phyloP scores from a whole-genome alignment of 2,797 vertebrate species.

The Varecia variegata region DNA sequence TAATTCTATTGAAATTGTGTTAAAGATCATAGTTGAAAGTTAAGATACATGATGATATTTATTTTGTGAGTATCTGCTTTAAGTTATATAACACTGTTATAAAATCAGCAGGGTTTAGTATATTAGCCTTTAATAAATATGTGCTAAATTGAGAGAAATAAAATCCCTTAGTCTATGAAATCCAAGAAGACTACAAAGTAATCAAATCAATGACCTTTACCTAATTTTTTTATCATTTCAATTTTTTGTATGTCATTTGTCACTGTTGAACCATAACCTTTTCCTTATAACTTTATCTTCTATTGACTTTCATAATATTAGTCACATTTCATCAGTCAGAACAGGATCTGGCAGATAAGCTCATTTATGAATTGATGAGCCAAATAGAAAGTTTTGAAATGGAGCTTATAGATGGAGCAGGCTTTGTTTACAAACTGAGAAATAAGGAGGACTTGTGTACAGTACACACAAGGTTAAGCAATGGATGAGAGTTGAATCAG shows the following conservation, averaged over 20 bases:
- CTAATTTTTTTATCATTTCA: constrained; percentile 15
- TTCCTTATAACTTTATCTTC: background rate
- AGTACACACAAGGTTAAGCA: background rate
- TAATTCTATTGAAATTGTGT: background rate
- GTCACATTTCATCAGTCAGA: background rate
- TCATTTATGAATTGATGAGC: background rate
- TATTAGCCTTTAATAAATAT: background rate
- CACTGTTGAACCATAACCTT: background rate
- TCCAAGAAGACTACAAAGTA: background rate
- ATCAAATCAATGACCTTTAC: background rate
- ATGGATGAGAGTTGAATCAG: background rate
- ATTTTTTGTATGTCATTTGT: background rate
- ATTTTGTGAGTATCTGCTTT: background rate
- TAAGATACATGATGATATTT: background rate
- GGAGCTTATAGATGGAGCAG: background rate
- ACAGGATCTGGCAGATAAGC: background rate
- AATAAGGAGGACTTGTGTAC: background rate
- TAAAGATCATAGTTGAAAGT: background rate
- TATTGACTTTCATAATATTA: background rate
- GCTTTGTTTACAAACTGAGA: background rate
- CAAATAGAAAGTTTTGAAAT: background rate
- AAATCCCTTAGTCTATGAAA: background rate
- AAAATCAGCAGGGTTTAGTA: background rate
- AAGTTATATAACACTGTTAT: background rate
- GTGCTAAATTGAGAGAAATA: background rate